Evolutionary conservation across 2,888 invertebrate species (phyloP).

Genomic region (Drosophila recens): DNA sequence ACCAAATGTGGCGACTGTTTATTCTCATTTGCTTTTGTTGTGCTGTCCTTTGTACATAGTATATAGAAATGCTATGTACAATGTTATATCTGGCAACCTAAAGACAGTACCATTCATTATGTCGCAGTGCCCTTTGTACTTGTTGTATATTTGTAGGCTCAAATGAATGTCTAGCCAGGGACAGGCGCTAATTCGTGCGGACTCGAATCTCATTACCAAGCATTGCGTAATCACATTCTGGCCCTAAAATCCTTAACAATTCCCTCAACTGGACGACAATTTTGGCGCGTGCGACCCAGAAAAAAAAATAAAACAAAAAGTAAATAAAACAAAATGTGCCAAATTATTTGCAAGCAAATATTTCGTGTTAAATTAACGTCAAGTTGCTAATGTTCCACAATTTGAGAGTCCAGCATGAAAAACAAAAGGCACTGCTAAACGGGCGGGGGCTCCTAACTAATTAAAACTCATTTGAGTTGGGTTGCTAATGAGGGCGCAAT

Average conservation of each 20-base stretch:
- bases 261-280: constrained; percentile 23
- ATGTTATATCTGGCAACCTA: constrained; percentile 26
- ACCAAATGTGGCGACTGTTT: constrained; percentile 29
- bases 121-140: constrained; percentile 21
- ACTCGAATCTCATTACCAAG: constrained; percentile 43
- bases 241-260: constrained; percentile 31
- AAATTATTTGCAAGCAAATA: constrained; percentile 40
- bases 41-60: constrained; percentile 32
- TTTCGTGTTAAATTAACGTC: constrained; percentile 54
- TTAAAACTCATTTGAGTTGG: constrained; percentile 35
- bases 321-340: constrained; percentile 27
- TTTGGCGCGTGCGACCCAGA: constrained; percentile 49
- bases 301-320: constrained; percentile 14
- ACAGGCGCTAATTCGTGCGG: constrained; percentile 17
- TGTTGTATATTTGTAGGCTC: constrained; percentile 25
- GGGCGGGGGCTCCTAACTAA: constrained; percentile 30
- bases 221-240: constrained; percentile 49
- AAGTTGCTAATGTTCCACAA: constrained; percentile 47
- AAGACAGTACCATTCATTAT: constrained; percentile 22
- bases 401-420: constrained; percentile 14
- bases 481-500: constrained; percentile 43
- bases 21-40: constrained; percentile 17
- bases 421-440: constrained; percentile 27
- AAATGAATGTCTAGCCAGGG: constrained; percentile 45
- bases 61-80: constrained; percentile 12